A percentile compares a stretch with the other conserved stretches of the same genome.
Evolutionary conservation across 2,888 invertebrate species (phyloP).

Genomic region (Drosophila heteroneura): DNA sequence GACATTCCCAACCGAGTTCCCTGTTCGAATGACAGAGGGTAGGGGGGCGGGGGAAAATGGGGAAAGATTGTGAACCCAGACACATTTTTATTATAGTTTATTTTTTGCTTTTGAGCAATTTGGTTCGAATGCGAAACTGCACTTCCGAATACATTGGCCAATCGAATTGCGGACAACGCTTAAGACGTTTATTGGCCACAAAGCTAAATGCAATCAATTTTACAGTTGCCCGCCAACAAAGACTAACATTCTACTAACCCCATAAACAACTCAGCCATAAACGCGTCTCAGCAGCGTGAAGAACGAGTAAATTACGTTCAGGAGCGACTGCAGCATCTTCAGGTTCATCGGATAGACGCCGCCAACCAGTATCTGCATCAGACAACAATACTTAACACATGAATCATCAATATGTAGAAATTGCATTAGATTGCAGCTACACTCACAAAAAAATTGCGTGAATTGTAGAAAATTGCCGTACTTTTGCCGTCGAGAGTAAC

Average conservation of each 20-base stretch:
- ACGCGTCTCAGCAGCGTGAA: conserved; percentile 77
- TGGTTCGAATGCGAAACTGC: conserved; percentile 34
- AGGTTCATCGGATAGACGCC: conserved; percentile 81
- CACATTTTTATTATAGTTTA: conserved; percentile 79
- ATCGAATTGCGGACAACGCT: conserved; percentile 48
- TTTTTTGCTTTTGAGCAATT: conserved; percentile 43
- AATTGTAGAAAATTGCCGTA: not conserved
- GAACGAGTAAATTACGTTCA: conserved; percentile 79
- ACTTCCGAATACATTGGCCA: conserved; percentile 43
- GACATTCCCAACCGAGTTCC: conserved; percentile 13
- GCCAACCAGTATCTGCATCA: conserved; percentile 76
- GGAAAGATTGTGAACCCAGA: conserved; percentile 26
- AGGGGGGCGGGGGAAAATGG: not conserved
- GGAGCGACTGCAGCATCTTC: conserved; percentile 76
- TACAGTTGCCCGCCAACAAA: conserved; percentile 35
- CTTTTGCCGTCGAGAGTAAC: not conserved
- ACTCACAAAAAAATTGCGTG: not conserved
- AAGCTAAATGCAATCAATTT: conserved; percentile 76
- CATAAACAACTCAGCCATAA: conserved; percentile 70
- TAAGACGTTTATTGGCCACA: conserved; percentile 65
- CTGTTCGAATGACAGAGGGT: not conserved
- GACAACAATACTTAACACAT: conserved; percentile 17
- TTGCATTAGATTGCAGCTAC: not conserved
- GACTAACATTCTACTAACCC: conserved; percentile 8
- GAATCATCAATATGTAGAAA: conserved; percentile 12